Percentiles rank a stretch among this genome's conserved stretches.
These are phyloP conservation scores for Donacobius atricapilla DNA, from an alignment of 2,113 vertebrate species.

Conservation along the genomic window DNA sequence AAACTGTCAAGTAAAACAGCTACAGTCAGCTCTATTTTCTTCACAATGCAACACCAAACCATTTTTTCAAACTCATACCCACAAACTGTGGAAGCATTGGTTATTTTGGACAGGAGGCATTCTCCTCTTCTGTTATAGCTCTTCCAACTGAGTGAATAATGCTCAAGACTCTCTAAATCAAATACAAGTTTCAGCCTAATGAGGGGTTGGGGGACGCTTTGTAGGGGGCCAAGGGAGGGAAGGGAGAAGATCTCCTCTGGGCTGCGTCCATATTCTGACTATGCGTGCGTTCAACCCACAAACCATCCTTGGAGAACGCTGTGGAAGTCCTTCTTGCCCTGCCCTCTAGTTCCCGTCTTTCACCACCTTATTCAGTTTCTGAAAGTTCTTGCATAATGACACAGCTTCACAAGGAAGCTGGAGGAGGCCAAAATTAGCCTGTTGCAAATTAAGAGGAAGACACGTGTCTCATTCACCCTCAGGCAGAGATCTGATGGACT, in stretches of 20 bases:
- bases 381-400: background rate
- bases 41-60: background rate
- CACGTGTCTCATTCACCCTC: fast-evolving
- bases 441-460: background rate
- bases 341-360: background rate
- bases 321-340: background rate
- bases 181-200: background rate
- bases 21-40: background rate
- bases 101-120: background rate
- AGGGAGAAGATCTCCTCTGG: background rate
- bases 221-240: background rate
- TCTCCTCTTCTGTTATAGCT: background rate
- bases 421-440: background rate
- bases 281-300: background rate
- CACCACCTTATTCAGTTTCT: background rate
- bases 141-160: background rate
- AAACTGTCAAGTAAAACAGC: background rate
- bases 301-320: background rate
- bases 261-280: background rate
- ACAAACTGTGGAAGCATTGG: background rate
- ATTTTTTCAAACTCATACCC: background rate
- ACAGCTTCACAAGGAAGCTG: background rate
- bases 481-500: background rate
- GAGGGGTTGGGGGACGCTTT: background rate
- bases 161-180: background rate